Evolutionary conservation across 2,888 invertebrate species (phyloP), one percentile per base, ranked within the genome.

Genomic region (Cataglyphis albicans): DNA sequence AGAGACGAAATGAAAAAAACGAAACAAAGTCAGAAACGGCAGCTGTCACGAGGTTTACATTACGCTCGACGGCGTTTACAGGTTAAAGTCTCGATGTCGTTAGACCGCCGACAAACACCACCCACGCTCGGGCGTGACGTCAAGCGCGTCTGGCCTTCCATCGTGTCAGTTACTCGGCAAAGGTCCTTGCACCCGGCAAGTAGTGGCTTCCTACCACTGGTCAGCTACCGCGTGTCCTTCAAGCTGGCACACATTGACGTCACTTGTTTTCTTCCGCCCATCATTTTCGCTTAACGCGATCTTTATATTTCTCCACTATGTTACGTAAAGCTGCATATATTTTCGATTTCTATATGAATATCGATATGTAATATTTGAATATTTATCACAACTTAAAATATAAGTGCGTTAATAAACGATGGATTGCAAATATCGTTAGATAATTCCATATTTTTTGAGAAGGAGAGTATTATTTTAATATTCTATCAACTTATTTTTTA

Each of bases 71-170:
- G 44, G 32, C 84, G 81, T 83, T 89, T 75, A 73, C 81, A 67
- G 84, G 81, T 87, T 83, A 81, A 87, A 83, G 84, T 74, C 83
- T 78, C 48, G 48, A 85, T 82, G 90, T 85, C 83, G 84, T 87
- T 81, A 73, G 72, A 80, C 41, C 57, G 81, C 74, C 68, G 68
- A 88, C 87, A 82, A 87, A 88, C 82, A 85, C 85, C 84, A 61
- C 55, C 29, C 55, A 70, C 76, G 21, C 68, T 73, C 70, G 67
- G 21, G 52, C 12, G 12, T 32, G 35, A 21, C 21, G 7, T 32
- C 59, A 63, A 35, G 38, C 84, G 48, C 63, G 78, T 75, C 78
- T 81, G 82, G 74, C 74, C 68, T 81, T 68, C 83, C 70, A 63
- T 59, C 73, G 35, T 64, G 63, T 73, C 72, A 68, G 35, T 55